Conservation (phyloP, 2,113 vertebrate species). For the Struthidea cinerea region DNA sequence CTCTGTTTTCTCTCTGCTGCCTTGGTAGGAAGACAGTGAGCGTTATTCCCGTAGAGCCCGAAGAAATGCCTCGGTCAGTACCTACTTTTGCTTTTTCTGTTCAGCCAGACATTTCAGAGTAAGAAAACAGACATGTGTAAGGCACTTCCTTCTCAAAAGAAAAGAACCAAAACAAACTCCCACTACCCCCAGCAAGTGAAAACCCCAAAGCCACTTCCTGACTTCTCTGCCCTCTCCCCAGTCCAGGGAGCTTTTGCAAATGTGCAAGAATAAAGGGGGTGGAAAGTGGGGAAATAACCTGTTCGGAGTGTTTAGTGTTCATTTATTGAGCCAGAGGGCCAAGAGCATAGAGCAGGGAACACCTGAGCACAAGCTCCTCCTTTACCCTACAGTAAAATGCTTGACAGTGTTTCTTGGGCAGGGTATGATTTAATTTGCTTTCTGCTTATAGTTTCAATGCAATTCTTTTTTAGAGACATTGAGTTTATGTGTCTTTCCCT, state of each 20-base stretch:
- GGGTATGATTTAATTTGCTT: neutral
- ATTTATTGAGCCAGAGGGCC: neutral
- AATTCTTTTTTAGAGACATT: neutral
- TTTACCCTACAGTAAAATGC: neutral
- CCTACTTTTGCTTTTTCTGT: neutral
- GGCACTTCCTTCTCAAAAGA: neutral
- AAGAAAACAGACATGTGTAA: neutral
- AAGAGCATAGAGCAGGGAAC: neutral
- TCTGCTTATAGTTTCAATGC: neutral
- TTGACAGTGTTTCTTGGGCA: neutral
- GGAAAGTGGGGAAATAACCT: neutral
- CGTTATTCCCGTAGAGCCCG: conserved; percentile 84
- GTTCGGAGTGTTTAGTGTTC: neutral
- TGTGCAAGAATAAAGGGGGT: neutral
- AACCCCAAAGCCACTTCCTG: conserved; percentile 10
- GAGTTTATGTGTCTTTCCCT: neutral
- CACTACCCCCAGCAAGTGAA: neutral
- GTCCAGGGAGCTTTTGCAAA: neutral
- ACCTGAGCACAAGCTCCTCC: neutral
- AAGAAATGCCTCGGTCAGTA: conserved; percentile 88
- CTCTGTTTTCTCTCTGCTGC: conserved; percentile 48
- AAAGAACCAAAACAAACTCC: neutral
- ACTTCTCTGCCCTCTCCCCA: neutral
- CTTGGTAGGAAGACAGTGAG: conserved; percentile 92
- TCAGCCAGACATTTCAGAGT: neutral